Percentiles rank a stretch among this genome's conserved stretches.
Evolutionary conservation across 2,113 vertebrate species (phyloP).

Genomic region (Rhegmatorhina hoffmannsi): DNA sequence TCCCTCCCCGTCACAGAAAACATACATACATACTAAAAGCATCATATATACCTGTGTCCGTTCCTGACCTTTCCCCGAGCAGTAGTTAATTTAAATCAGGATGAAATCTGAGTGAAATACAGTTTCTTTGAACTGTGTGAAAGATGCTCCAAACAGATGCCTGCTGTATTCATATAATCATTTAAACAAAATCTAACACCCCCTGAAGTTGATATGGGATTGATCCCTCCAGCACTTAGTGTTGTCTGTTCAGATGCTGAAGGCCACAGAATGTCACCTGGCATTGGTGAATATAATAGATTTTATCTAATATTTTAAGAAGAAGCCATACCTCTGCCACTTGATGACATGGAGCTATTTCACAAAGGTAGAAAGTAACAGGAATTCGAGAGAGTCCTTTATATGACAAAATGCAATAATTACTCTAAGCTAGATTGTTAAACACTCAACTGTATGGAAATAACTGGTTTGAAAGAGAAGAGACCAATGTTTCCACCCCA

Average conservation of each 20-base stretch:
- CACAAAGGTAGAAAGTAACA: not conserved
- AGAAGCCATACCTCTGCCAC: not conserved
- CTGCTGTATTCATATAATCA: not conserved
- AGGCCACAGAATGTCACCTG: not conserved
- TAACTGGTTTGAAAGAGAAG: not conserved
- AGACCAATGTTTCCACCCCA: not conserved
- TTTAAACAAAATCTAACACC: not conserved
- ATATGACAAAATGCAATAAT: not conserved
- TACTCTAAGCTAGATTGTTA: not conserved
- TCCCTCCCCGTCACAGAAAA: not conserved
- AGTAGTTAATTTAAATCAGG: not conserved
- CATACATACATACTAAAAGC: fast-evolving
- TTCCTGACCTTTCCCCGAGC: not conserved
- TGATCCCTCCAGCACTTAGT: not conserved
- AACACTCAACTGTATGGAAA: not conserved
- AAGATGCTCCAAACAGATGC: constrained; percentile 1
- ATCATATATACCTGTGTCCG: not conserved
- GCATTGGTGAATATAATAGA: not conserved
- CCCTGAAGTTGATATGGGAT: not conserved
- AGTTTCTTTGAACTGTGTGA: not conserved
- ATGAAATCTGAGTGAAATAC: not conserved
- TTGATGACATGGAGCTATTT: not conserved
- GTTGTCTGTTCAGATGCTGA: not conserved
- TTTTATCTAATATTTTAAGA: not conserved
- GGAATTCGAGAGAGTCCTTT: not conserved